These are phyloP conservation scores for Bungarus multicinctus DNA, from an alignment of 2,113 vertebrate species.

Conservation along the genomic window DNA sequence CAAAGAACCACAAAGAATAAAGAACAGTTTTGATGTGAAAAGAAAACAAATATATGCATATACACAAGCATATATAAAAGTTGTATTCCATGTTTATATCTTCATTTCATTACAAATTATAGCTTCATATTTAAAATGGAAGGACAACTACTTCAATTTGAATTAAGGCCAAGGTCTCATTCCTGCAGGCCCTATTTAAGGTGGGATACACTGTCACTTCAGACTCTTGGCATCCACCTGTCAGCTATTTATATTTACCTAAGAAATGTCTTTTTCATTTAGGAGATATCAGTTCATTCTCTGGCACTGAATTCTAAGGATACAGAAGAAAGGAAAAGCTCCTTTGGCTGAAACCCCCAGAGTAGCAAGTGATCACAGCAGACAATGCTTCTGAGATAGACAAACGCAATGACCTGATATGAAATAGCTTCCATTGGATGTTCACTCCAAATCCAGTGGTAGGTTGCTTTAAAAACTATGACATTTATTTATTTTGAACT, in stretches of 20 bases:
- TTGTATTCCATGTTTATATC: neutral
- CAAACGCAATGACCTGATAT: neutral
- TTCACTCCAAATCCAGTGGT: neutral
- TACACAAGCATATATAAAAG: neutral
- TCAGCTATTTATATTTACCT: neutral
- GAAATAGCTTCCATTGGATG: neutral
- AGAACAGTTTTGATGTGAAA: neutral
- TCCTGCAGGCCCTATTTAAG: neutral
- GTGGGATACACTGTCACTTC: neutral
- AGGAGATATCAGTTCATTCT: neutral
- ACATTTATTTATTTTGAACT: neutral
- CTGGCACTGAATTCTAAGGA: neutral
- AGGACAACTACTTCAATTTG: neutral
- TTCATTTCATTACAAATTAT: neutral
- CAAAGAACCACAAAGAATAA: neutral
- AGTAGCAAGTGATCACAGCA: neutral
- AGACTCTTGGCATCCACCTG: neutral
- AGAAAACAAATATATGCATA: neutral
- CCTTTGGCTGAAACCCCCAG: neutral
- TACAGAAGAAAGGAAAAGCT: neutral
- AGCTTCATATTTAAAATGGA: neutral
- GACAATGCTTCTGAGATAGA: neutral
- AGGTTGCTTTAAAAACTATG: neutral
- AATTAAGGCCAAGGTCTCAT: neutral
- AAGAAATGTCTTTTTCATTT: neutral